Evolutionary conservation across 2,888 invertebrate species (phyloP).

Genomic region (Lypha dubia): DNA sequence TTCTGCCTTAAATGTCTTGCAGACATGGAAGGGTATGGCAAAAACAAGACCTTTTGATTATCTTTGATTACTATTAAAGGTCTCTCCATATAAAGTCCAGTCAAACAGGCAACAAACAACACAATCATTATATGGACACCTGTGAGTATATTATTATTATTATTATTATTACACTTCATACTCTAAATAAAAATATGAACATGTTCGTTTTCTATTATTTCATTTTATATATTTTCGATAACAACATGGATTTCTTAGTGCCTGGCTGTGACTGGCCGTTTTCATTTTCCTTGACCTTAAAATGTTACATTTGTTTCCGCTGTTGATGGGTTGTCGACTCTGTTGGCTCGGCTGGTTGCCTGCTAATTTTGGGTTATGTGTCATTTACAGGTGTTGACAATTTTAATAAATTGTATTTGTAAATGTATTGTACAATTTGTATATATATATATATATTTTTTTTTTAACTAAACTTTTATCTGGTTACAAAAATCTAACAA

Average conservation of each 20-base stretch:
- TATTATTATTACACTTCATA: constrained; percentile 80
- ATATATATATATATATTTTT: constrained; percentile 23
- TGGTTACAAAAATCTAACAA: neutral
- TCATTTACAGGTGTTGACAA: constrained; percentile 70
- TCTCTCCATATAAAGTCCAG: constrained; percentile 56
- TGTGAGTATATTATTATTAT: constrained; percentile 82
- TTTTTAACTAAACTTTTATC: constrained; percentile 47
- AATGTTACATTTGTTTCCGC: constrained; percentile 26
- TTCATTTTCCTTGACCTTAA: constrained; percentile 61
- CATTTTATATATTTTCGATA: constrained; percentile 17
- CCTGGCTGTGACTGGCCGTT: too few relatives aligned
- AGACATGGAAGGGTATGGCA: constrained; percentile 47
- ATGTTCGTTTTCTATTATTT: constrained; percentile 24
- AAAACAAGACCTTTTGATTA: constrained; percentile 69
- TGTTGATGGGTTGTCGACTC: neutral
- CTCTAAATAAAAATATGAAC: constrained; percentile 46
- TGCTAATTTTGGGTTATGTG: neutral
- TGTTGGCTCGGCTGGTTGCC: too few relatives aligned
- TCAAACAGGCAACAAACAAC: constrained; percentile 51
- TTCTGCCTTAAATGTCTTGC: constrained; percentile 45
- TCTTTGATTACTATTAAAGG: constrained; percentile 71
- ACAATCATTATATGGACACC: constrained; percentile 77
- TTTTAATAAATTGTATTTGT: constrained; percentile 70
- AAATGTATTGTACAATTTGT: too few relatives aligned
- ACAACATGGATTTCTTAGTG: constrained; percentile 38